Evolutionary conservation across 2,797 vertebrate genomes (phyloP).

Genomic region (Sternarchorhynchus goeldii): DNA sequence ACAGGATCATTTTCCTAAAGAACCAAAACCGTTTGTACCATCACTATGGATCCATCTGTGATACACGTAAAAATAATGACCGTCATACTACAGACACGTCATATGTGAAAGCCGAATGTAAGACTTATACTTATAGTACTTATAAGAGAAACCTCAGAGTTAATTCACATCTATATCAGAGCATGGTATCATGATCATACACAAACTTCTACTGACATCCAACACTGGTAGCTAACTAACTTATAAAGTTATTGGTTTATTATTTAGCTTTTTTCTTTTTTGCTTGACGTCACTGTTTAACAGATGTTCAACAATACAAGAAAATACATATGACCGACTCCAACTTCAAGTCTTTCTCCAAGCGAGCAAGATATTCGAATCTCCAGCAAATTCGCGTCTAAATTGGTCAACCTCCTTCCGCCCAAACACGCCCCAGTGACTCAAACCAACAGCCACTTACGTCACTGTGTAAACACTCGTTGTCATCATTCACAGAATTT

Average conservation of each 20-base stretch:
- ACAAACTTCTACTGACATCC: not conserved
- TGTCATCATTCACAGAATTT: not conserved
- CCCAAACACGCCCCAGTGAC: not conserved
- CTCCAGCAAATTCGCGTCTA: no score
- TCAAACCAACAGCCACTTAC: not conserved
- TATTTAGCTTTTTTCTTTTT: no score
- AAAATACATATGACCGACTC: no score
- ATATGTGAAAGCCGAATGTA: not conserved
- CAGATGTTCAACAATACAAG: no score
- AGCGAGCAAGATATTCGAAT: no score
- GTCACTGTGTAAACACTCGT: not conserved
- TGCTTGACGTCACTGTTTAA: no score
- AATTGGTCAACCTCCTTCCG: no score
- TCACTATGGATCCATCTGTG: not conserved
- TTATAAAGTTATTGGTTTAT: no score
- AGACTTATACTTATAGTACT: no score
- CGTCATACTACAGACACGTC: not conserved
- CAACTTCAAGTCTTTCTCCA: no score
- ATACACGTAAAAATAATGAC: not conserved
- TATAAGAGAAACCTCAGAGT: no score
- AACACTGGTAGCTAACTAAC: no score
- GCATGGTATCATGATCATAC: not conserved
- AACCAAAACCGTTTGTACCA: not conserved
- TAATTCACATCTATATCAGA: not conserved
- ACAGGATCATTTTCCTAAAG: not conserved